A percentile compares a stretch with the other conserved stretches of the same genome.
phyloP scores from a whole-genome alignment of 1,140 invertebrate species.

The Papilio machaon region DNA sequence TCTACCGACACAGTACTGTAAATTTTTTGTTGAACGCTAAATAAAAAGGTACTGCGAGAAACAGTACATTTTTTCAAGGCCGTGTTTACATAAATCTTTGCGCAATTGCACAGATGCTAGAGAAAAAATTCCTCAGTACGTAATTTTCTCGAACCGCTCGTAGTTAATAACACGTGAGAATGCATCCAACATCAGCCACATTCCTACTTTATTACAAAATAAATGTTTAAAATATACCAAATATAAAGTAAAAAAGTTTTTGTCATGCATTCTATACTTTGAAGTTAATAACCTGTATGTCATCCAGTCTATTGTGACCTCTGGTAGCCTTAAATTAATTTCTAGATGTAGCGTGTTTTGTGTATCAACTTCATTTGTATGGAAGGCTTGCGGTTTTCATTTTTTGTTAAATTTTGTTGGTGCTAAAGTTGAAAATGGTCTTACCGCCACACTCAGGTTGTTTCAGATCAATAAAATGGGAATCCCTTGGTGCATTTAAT shows the following conservation, averaged over 20 bases:
- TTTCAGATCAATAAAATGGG: not conserved
- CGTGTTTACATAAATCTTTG: slow-evolving; percentile 12
- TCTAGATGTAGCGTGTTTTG: no score
- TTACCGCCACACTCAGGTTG: no score
- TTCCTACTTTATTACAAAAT: not conserved
- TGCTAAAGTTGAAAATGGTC: no score
- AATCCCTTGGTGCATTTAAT: not conserved
- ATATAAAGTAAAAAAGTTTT: not conserved
- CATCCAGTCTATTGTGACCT: not conserved
- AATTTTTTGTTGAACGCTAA: not conserved
- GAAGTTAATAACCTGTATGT: no score
- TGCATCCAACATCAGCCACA: not conserved
- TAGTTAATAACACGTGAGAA: slow-evolving; percentile 22
- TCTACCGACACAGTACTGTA: not conserved
- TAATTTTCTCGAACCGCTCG: slow-evolving; percentile 11
- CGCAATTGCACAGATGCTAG: slow-evolving; percentile 6
- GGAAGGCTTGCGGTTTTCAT: no score
- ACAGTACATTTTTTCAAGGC: not conserved
- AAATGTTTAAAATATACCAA: not conserved
- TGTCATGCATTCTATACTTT: not conserved
- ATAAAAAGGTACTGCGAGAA: not conserved
- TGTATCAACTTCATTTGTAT: no score
- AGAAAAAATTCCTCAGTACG: slow-evolving; percentile 4
- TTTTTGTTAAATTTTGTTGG: no score
- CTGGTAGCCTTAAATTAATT: not conserved